Conservation (phyloP, 2,797 vertebrate species). For the Lagodon rhomboides region DNA sequence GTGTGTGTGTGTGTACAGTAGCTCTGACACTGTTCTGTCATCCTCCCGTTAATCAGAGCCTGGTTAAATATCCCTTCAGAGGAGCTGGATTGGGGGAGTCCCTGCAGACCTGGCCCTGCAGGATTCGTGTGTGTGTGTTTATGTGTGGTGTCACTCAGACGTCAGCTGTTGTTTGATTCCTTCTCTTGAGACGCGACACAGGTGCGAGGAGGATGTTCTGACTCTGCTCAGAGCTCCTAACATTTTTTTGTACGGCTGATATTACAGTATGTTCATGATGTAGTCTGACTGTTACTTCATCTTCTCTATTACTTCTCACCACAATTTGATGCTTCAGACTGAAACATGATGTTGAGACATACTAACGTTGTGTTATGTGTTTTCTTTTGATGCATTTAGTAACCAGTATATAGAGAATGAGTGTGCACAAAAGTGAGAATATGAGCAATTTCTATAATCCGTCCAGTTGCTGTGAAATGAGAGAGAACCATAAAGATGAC, state of each 20-base stretch:
- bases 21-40: conserved; percentile 63
- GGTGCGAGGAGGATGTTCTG: conserved; percentile 17
- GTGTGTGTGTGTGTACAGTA: conserved; percentile 1
- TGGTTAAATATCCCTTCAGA: conserved; percentile 75
- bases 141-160: conserved; percentile 23
- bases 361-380: too few species aligned
- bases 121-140: conserved; percentile 1
- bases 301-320: too few species aligned
- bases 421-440: too few species aligned
- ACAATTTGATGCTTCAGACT: too few species aligned
- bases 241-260: neutral
- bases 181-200: conserved; percentile 47
- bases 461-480: too few species aligned
- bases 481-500: too few species aligned
- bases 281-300: too few species aligned
- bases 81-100: conserved; percentile 74
- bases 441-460: too few species aligned
- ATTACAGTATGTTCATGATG: too few species aligned
- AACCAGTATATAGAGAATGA: too few species aligned
- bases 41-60: conserved; percentile 66
- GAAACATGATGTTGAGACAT: too few species aligned
- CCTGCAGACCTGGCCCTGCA: conserved; percentile 62
- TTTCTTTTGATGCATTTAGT: too few species aligned
- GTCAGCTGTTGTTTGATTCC: conserved; percentile 25
- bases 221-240: neutral